These are phyloP conservation scores for Drosophila koepferae DNA, from an alignment of 2,888 invertebrate genomes.

Conservation along the genomic window DNA sequence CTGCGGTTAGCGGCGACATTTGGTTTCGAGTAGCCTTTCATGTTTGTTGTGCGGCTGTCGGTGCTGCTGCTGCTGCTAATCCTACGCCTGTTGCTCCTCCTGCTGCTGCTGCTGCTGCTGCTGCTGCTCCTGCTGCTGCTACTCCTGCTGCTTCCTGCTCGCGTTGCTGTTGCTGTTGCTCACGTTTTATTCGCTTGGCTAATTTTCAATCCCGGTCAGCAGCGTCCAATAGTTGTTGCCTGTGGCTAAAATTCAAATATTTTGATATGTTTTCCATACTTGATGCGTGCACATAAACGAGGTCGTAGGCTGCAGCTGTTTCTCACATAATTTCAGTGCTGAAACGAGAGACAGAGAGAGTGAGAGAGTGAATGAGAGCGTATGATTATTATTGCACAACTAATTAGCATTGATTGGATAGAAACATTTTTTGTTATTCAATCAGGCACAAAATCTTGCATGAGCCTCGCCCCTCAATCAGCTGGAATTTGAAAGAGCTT, in stretches of 20 bases:
- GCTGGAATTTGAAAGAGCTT: neutral
- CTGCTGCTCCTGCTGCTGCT: neutral
- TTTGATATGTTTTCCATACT: slow-evolving; percentile 73
- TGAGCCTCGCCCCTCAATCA: slow-evolving; percentile 1
- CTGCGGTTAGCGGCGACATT: slow-evolving; percentile 69
- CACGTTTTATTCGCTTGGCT: slow-evolving; percentile 34
- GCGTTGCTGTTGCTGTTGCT: slow-evolving; percentile 4
- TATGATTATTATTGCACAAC: slow-evolving; percentile 40
- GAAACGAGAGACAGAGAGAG: slow-evolving; percentile 11
- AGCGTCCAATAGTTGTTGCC: slow-evolving; percentile 46
- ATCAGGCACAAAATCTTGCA: slow-evolving; percentile 1
- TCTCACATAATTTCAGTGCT: too few species aligned
- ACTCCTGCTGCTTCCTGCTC: slow-evolving; percentile 9
- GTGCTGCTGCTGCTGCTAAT: slow-evolving; percentile 9
- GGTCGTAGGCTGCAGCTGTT: neutral
- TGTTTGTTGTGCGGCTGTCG: slow-evolving; percentile 51
- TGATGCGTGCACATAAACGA: slow-evolving; percentile 24
- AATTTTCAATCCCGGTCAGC: slow-evolving; percentile 56
- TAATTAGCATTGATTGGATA: slow-evolving; percentile 26
- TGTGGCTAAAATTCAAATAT: slow-evolving; percentile 65
- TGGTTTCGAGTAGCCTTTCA: slow-evolving; percentile 71
- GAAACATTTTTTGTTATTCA: slow-evolving; percentile 16
- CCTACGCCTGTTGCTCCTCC: slow-evolving; percentile 1
- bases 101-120: neutral
- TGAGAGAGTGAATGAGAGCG: too few species aligned